Evolutionary conservation across 2,797 vertebrate genomes (phyloP).

Genomic region (Sebastes diploproa): DNA sequence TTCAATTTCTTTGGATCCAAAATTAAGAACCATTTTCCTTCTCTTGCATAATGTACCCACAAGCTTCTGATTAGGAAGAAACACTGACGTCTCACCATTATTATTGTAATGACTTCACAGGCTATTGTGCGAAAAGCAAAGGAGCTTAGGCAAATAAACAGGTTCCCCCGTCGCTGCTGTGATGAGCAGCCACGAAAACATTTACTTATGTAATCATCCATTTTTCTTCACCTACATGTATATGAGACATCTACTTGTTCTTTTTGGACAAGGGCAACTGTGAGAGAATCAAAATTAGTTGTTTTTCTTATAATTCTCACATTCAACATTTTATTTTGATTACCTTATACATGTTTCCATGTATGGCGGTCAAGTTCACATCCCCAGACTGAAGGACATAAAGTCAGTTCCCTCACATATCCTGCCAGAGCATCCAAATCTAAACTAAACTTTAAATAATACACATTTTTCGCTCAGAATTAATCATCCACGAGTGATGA

Average conservation of each 20-base stretch:
- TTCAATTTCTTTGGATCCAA: not conserved
- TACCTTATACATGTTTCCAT: not conserved
- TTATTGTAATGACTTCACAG: constrained; percentile 49
- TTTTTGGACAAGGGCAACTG: not conserved
- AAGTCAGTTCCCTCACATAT: constrained; percentile 10
- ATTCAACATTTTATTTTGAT: not conserved
- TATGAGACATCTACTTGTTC: not conserved
- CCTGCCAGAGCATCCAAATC: constrained; percentile 11
- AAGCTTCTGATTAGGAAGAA: constrained; percentile 27
- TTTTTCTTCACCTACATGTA: constrained; percentile 17
- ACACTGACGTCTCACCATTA: constrained; percentile 34
- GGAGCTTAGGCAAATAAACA: constrained; percentile 45
- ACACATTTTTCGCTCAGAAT: constrained; percentile 43
- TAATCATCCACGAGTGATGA: constrained; percentile 46
- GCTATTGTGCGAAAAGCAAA: constrained; percentile 44
- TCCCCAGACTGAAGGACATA: not conserved
- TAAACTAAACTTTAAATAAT: constrained; percentile 50
- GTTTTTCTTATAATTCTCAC: not conserved
- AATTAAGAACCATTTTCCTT: constrained; percentile 1
- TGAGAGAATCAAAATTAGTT: not conserved
- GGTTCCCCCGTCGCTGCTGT: constrained; percentile 29
- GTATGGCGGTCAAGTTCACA: not conserved
- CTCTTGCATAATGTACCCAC: not conserved
- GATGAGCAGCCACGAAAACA: constrained; percentile 37
- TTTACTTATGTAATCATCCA: constrained; percentile 31